Conservation (phyloP, 2,113 vertebrate genomes). For the Struthidea cinerea region DNA sequence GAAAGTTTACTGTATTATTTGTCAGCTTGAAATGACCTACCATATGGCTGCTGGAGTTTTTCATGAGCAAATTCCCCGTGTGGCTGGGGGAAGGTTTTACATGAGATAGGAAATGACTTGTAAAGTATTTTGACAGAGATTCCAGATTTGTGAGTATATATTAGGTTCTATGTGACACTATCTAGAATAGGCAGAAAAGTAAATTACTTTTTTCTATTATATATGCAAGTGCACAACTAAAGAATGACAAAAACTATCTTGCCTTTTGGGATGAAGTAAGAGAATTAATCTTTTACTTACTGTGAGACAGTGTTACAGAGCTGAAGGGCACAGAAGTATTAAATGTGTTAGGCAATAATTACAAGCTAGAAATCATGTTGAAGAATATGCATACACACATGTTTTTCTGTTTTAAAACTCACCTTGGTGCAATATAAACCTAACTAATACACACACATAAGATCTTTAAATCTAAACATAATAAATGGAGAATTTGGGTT, state of each 20-base stretch:
- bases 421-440: background rate
- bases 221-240: background rate
- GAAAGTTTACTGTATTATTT: background rate
- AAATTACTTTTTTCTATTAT: background rate
- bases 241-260: background rate
- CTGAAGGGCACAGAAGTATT: background rate
- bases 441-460: background rate
- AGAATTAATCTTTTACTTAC: slow-evolving; percentile 2
- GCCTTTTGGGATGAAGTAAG: slow-evolving; percentile 10
- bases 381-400: background rate
- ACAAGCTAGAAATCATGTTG: background rate
- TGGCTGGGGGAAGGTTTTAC: background rate
- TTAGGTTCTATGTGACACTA: background rate
- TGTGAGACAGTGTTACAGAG: background rate
- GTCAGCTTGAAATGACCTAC: background rate
- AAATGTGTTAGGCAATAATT: background rate
- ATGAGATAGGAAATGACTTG: background rate
- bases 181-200: background rate
- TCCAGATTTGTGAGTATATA: background rate
- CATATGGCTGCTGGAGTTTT: background rate
- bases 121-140: background rate
- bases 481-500: background rate
- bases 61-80: background rate
- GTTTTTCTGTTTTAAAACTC: background rate
- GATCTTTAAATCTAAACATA: background rate